A percentile compares a stretch with the other conserved stretches of the same genome.
phyloP scores from a whole-genome alignment of 2,113 vertebrate species.

The Alaudala cheleensis region DNA sequence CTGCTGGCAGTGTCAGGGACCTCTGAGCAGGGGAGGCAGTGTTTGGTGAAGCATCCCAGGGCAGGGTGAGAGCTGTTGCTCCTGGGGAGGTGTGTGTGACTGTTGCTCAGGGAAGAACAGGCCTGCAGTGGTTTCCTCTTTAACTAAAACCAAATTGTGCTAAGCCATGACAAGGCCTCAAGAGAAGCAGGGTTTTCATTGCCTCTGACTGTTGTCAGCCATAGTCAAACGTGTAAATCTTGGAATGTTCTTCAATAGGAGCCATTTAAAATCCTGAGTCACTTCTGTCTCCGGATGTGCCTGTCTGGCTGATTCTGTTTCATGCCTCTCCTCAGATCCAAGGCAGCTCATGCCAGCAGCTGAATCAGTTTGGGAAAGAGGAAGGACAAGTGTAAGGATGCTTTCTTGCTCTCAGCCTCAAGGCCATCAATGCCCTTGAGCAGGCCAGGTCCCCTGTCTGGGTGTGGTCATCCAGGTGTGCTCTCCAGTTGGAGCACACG shows the following conservation, averaged over 20 bases:
- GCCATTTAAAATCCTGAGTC: constrained; percentile 41
- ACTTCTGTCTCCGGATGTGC: constrained; percentile 25
- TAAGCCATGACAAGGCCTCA: neutral
- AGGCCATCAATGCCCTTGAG: neutral
- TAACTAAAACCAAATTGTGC: too few species aligned
- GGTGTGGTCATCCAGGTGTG: neutral
- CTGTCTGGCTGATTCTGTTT: neutral
- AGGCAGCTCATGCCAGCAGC: constrained; percentile 27
- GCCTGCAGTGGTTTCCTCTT: too few species aligned
- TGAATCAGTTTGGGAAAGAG: constrained; percentile 43
- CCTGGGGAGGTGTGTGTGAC: neutral
- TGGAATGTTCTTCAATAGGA: neutral
- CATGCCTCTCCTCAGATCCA: constrained; percentile 9
- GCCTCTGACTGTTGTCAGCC: neutral
- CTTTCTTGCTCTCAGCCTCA: neutral
- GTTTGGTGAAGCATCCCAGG: neutral
- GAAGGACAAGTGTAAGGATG: neutral
- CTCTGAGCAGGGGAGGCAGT: neutral
- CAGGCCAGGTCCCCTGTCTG: neutral
- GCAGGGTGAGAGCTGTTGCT: neutral
- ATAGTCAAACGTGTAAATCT: neutral
- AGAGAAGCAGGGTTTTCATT: neutral
- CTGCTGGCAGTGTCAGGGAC: neutral
- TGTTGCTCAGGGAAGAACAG: neutral
- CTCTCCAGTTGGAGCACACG: neutral